Conservation (phyloP, 2,113 vertebrate genomes). For the Phainopepla nitens region DNA sequence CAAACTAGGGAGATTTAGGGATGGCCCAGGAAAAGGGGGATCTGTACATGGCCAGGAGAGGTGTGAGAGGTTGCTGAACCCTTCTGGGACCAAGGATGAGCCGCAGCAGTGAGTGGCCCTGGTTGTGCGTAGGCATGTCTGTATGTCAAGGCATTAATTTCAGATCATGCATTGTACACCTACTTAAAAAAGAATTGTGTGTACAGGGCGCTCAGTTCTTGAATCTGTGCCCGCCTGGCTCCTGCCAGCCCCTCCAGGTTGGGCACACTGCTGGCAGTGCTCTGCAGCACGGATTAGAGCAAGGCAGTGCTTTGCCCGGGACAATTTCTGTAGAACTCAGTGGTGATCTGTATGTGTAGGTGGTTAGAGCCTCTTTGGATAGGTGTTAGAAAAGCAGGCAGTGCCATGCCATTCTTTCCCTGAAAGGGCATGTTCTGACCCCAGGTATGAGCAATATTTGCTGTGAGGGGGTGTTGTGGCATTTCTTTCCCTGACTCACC, state of each 20-base stretch:
- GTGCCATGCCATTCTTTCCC: background rate
- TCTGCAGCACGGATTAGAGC: background rate
- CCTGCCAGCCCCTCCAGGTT: background rate
- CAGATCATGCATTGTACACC: background rate
- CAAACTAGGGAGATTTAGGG: background rate
- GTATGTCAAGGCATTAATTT: background rate
- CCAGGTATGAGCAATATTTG: background rate
- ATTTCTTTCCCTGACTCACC: background rate
- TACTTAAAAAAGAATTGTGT: background rate
- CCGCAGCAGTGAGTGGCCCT: background rate
- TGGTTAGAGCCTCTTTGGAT: background rate
- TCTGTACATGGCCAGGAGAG: background rate
- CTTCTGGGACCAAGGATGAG: background rate
- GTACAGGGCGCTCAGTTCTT: background rate
- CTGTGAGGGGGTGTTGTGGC: background rate
- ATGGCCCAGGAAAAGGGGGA: background rate
- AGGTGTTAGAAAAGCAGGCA: background rate
- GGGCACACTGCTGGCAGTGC: background rate
- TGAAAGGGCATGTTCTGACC: background rate
- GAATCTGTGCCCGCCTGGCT: background rate
- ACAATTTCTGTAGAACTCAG: accelerated
- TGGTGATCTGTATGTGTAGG: background rate
- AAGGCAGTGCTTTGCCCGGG: background rate
- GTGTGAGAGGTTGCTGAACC: background rate
- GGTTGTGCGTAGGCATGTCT: accelerated